Evolutionary conservation across 1,140 invertebrate genomes (phyloP).

Genomic region (Mamestra configurata): DNA sequence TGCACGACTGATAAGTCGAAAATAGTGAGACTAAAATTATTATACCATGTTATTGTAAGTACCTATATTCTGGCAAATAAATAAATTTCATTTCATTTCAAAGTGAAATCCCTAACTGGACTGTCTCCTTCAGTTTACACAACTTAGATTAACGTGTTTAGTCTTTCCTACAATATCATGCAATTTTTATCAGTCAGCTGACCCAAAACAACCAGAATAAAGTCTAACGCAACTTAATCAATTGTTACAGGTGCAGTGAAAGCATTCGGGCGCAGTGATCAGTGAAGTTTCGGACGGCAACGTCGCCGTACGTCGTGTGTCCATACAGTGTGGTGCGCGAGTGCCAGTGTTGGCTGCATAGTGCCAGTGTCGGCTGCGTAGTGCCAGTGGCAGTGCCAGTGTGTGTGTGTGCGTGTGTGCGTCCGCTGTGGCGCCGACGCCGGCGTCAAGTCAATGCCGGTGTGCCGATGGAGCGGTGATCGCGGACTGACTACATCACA

Average conservation of each 20-base stretch:
- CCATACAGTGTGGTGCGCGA: slow-evolving; percentile 59
- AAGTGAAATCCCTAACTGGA: too few species aligned
- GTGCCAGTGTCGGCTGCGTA: slow-evolving; percentile 50
- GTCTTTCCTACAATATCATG: too few species aligned
- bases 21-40: too few species aligned
- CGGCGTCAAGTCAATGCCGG: slow-evolving; percentile 79
- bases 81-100: too few species aligned
- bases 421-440: slow-evolving; percentile 79
- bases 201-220: background rate
- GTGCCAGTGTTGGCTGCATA: slow-evolving; percentile 51
- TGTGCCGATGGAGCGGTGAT: slow-evolving; percentile 86
- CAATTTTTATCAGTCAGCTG: too few species aligned
- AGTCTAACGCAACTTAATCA: slow-evolving; percentile 11
- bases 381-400: slow-evolving; percentile 60
- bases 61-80: too few species aligned
- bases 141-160: too few species aligned
- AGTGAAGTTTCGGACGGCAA: slow-evolving; percentile 51
- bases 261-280: slow-evolving; percentile 54
- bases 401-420: slow-evolving; percentile 66
- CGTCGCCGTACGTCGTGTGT: slow-evolving; percentile 54
- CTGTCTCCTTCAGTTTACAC: too few species aligned
- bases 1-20: too few species aligned
- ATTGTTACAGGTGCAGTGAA: slow-evolving; percentile 65
- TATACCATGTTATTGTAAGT: too few species aligned
- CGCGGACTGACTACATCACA: slow-evolving; percentile 80